Base-by-base conservation (phyloP, 2,888 invertebrate species). In the Ryuthela nishihirai region DNA sequence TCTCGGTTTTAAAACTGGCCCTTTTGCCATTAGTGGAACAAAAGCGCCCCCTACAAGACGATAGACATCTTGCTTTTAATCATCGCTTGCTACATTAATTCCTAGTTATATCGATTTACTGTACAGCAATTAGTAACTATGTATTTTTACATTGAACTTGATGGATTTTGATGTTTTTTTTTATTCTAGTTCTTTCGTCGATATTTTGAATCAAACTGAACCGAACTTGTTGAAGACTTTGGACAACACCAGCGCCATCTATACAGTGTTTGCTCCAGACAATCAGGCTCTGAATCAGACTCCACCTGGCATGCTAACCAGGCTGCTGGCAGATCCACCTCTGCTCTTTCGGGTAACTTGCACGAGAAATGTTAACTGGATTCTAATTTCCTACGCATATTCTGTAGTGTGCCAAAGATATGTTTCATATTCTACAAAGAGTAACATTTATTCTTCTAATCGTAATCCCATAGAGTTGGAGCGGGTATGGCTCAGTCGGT, bases 221-320 rank as follows among this genome's bases (percentile, higher is more conserved):
- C 55, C 49, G 12, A 49, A 49, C 23, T 32, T 49, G 17, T 18
- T 56, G 23, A 25, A 45, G 36, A 9, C 49, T 32, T 34, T 56
- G 21, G 40, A 36, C 9, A 49, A 56, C 15, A 9, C 44, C 5
- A 25, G 49, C 23, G n/a, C 44, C n/a, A 29, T 41, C 18, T 56
- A 49, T 34, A 56, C 55, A 20, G 40, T 56, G 9, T 50, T 55
- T 44, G 55, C 55, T 4, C 49, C 55, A 24, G 47, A 25, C 39
- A 48, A 55, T 26, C 21, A 32, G 17, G 49, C 25, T 1, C 15
- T 56, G 26, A 49, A 49, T 49, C 17, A 24, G 4, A 49, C 26
- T 3, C 55, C 55, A 17, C 7, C 29, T 9, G 55, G 55, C 39
- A 32, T 50, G 40, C 10, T 45, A 5, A 21, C 10, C 17, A 26